Evolutionary conservation across 2,888 invertebrate species (phyloP), one percentile per base, ranked within the genome.

Genomic region (Synergus gifuensis): DNA sequence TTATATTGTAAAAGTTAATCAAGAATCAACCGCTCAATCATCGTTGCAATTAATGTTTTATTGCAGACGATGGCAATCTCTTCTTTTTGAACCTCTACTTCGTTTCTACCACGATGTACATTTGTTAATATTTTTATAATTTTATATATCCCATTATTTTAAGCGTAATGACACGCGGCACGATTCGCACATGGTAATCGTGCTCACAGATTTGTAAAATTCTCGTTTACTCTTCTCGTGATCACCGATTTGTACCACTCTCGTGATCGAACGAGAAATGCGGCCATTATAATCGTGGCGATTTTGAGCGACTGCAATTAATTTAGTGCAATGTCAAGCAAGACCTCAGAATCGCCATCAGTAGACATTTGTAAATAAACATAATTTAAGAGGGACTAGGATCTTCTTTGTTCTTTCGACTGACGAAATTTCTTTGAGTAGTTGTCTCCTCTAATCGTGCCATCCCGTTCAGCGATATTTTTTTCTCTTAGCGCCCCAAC

Each of bases 61-160:
- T 54, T 73, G 69, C n/a, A 36, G 16, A n/a, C 66, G 66, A n/a
- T 66, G 66, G 66, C 42, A 66, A 66, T 66, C 44, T 66, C 44
- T 64, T 64, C 36, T 69, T 60, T 73, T 73, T 36, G 49, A 73
- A 69, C 46, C 69, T 28, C 36, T 54, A 73, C 28, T 73, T 73
- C 49, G 54, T 73, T 73, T 73, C 36, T 73, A 54, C 54, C 73
- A 54, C 49, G 36, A 73, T 73, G 91, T 91, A 92, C 86, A 92
- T 89, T 91, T 91, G 91, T 92, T 91, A 87, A 91, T 91, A 91
- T 87, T 87, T 91, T 91, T 88, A 87, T 90, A 87, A 88, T 87
- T 89, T 90, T 86, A 83, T 82, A 83, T 86, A 88, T 85, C 67
- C 28, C 54, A 73, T 73, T 73, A 73, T 54, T 73, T 73, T 73